phyloP scores from a whole-genome alignment of 2,797 vertebrate genomes.

The Gadopsis bispinosus region DNA sequence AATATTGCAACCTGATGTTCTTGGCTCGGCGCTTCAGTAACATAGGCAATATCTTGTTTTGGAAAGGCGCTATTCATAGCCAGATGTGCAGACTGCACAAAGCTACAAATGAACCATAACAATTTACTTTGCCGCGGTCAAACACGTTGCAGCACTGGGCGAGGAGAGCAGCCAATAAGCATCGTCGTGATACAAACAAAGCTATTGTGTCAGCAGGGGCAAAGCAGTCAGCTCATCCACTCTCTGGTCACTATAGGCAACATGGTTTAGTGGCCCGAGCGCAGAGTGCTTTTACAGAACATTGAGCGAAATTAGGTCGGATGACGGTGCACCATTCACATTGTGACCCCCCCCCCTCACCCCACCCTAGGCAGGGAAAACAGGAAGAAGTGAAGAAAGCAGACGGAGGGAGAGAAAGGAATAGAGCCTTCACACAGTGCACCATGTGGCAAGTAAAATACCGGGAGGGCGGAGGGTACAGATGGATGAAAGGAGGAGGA shows the following conservation, averaged over 20 bases:
- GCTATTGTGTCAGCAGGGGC: slow-evolving; percentile 51
- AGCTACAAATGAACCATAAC: slow-evolving; percentile 63
- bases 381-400: slow-evolving; percentile 33
- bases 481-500: slow-evolving; percentile 47
- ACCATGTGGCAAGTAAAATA: slow-evolving; percentile 22
- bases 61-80: slow-evolving; percentile 47
- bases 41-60: slow-evolving; percentile 48
- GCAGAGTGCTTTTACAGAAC: slow-evolving; percentile 38
- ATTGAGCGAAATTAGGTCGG: slow-evolving; percentile 31
- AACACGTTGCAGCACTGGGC: slow-evolving; percentile 20
- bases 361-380: slow-evolving; percentile 30
- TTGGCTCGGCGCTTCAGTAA: slow-evolving; percentile 22
- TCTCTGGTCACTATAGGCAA: slow-evolving; percentile 46
- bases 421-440: slow-evolving; percentile 30
- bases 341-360: neutral
- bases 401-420: slow-evolving; percentile 35
- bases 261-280: slow-evolving; percentile 44
- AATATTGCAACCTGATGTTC: slow-evolving; percentile 61
- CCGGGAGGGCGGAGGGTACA: neutral
- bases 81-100: slow-evolving; percentile 58
- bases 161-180: slow-evolving; percentile 47
- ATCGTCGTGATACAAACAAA: slow-evolving; percentile 41
- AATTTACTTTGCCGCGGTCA: slow-evolving; percentile 56
- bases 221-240: slow-evolving; percentile 44
- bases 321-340: slow-evolving; percentile 38